These are phyloP conservation scores for Lepidurus couesii DNA, from an alignment of 1,140 invertebrate genomes.

Conservation along the genomic window DNA sequence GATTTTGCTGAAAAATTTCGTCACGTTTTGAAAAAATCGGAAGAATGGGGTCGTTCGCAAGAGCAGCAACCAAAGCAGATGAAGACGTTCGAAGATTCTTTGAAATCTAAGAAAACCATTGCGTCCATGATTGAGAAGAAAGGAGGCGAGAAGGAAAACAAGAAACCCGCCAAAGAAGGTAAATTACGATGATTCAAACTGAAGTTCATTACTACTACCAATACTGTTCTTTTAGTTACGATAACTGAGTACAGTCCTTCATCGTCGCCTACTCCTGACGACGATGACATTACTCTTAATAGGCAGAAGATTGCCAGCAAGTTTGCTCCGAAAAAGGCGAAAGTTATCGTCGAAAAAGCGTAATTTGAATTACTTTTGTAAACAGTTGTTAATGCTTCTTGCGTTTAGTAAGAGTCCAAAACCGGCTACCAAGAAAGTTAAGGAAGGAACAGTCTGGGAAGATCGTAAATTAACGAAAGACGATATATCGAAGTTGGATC, in stretches of 20 bases:
- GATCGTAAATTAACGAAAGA: constrained; percentile 72
- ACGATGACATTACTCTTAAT: background rate
- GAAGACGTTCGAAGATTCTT: constrained; percentile 88
- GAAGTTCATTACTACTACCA: background rate
- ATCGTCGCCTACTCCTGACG: background rate
- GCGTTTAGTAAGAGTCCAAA: constrained; percentile 58
- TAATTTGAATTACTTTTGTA: background rate
- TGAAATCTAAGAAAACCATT: constrained; percentile 97
- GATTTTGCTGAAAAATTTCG: constrained; percentile 63
- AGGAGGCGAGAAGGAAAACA: constrained; percentile 54
- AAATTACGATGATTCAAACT: background rate
- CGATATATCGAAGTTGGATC: constrained; percentile 65
- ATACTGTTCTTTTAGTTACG: background rate
- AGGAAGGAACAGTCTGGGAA: constrained; percentile 86
- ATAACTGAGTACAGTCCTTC: background rate
- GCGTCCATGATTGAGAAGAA: constrained; percentile 94
- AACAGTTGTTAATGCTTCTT: background rate
- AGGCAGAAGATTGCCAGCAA: background rate
- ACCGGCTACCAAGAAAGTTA: constrained; percentile 66
- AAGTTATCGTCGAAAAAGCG: constrained; percentile 25
- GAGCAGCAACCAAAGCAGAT: constrained; percentile 79
- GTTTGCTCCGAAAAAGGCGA: background rate
- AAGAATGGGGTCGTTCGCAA: constrained; percentile 66
- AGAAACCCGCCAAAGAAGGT: constrained; percentile 48
- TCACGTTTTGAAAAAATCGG: constrained; percentile 59